These are phyloP conservation scores for Neodiprion fabricii DNA, from an alignment of 1,140 invertebrate genomes.

Conservation along the genomic window DNA sequence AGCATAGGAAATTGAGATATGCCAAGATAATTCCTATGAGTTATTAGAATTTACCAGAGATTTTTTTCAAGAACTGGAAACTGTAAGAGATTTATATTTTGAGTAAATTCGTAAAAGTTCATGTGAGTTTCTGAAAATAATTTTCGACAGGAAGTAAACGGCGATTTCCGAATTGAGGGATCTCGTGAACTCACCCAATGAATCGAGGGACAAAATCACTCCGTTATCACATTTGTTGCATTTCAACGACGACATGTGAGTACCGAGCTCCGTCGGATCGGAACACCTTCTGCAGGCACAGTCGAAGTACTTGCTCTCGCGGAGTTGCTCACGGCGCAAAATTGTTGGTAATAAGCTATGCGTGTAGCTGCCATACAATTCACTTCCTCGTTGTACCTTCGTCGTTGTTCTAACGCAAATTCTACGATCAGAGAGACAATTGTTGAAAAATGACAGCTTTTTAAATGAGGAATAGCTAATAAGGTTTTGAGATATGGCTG, in stretches of 20 bases:
- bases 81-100: too few species aligned
- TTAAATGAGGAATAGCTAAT: slow-evolving; percentile 13
- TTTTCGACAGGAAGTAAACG: too few species aligned
- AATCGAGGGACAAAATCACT: slow-evolving; percentile 69
- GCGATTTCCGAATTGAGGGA: too few species aligned
- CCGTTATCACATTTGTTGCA: slow-evolving; percentile 79
- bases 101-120: too few species aligned
- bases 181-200: slow-evolving; percentile 64
- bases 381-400: slow-evolving; percentile 67
- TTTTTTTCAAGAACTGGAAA: too few species aligned
- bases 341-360: slow-evolving; percentile 79
- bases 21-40: too few species aligned
- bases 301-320: slow-evolving; percentile 78
- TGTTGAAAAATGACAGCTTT: not conserved
- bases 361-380: slow-evolving; percentile 77
- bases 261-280: slow-evolving; percentile 78
- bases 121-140: too few species aligned
- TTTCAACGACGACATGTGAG: slow-evolving; percentile 77
- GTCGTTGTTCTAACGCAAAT: slow-evolving; percentile 74
- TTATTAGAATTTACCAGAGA: too few species aligned
- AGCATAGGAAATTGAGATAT: too few species aligned
- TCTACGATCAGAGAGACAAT: slow-evolving; percentile 48
- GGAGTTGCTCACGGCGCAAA: slow-evolving; percentile 71
- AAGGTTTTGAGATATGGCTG: not conserved
- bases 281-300: slow-evolving; percentile 76